Evolutionary conservation across 2,797 vertebrate species (phyloP).

Genomic region (Pogoniulus pusillus): DNA sequence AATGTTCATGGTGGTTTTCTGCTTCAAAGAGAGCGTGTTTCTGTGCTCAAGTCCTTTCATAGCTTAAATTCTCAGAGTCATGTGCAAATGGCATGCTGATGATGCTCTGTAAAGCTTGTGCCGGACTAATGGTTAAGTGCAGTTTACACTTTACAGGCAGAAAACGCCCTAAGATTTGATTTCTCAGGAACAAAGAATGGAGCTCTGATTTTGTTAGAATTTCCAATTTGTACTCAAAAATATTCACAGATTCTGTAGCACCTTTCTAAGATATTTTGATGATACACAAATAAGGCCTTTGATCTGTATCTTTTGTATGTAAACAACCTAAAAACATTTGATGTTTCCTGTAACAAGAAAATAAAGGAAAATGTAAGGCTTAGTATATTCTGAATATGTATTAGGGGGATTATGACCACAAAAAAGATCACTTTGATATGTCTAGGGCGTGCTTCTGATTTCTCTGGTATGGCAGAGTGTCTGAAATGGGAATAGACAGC

Average conservation of each 20-base stretch:
- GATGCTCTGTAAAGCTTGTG: not conserved
- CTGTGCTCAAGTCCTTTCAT: not conserved
- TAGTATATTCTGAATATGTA: not conserved
- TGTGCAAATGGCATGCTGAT: not conserved
- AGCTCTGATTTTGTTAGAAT: not conserved
- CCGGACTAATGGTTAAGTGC: not conserved
- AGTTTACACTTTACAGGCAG: not conserved
- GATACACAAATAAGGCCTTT: not conserved
- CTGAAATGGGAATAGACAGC: not conserved
- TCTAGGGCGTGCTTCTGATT: conserved; percentile 23
- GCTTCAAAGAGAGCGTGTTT: not conserved
- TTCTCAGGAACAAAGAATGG: not conserved
- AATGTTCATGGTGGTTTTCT: not conserved
- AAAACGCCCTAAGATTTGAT: not conserved
- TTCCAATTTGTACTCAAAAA: not conserved
- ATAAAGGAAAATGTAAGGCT: not conserved
- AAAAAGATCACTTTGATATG: not conserved
- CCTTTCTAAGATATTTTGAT: not conserved
- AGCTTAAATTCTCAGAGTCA: not conserved
- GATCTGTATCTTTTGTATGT: not conserved
- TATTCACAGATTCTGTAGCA: not conserved
- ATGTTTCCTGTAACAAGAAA: not conserved
- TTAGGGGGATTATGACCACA: not conserved
- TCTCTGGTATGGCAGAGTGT: not conserved
- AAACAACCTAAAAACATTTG: not conserved